Conservation (phyloP, 2,113 vertebrate species). For the Pseudonaja textilis region DNA sequence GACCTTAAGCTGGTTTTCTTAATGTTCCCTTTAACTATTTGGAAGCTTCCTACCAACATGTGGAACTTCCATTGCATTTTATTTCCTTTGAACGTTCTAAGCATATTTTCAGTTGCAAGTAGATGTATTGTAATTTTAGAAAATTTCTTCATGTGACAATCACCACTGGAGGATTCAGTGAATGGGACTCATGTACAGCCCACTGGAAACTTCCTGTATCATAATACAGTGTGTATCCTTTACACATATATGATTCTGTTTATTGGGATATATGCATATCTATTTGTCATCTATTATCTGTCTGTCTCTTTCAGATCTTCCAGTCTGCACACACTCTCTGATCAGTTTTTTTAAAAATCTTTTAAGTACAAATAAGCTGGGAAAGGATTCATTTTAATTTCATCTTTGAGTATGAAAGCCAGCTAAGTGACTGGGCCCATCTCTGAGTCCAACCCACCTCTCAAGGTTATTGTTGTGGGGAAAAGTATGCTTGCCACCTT, state of each 20-base stretch:
- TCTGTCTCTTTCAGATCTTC: background rate
- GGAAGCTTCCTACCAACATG: too few relatives aligned
- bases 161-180: background rate
- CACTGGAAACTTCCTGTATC: background rate
- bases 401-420: background rate
- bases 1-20: too few relatives aligned
- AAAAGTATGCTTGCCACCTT: background rate
- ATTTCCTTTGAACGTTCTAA: too few relatives aligned
- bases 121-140: background rate
- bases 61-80: too few relatives aligned
- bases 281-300: background rate
- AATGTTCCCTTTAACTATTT: too few relatives aligned
- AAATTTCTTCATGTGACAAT: background rate
- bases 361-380: background rate
- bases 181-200: background rate
- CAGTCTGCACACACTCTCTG: background rate
- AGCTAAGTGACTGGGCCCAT: background rate
- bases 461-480: background rate
- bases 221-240: background rate
- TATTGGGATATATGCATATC: background rate
- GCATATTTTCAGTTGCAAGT: too few relatives aligned
- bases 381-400: background rate
- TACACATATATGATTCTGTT: background rate
- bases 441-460: background rate
- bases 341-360: background rate